Base-by-base conservation (phyloP, 2,113 vertebrate species). In the Himantopus leucocephalus region DNA sequence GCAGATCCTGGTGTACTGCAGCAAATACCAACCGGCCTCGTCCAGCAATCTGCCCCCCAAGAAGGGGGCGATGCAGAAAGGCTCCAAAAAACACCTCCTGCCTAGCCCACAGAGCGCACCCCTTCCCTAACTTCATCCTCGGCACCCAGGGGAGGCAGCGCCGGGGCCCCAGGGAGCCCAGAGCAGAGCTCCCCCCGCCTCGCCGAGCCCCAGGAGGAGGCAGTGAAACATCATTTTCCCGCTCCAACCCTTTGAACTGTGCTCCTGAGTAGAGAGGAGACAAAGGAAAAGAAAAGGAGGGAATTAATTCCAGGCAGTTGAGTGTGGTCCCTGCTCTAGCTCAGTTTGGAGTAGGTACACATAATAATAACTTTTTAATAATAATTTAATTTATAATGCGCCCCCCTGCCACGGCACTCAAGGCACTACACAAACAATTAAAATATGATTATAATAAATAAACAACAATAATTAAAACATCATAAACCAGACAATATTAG, bases 401-500 rank as follows among this genome's bases (percentile, higher is more conserved):
- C 82, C 95, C 97, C 90, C 96, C 95, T 90, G 75, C 96, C 92
- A 96, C 96, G 95, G 27, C 93, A 95, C 96, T 96, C 93, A 92
- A 94, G 80, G 92, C 84, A 39, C 75, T 88, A 79, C 95, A 84
- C 75, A 96, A 97, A 97, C 97, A 97, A 98, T 98, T 97, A 98
- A 97, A 97, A 96, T 96, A 98, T 93, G 90, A 97, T 97, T 92
- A 96, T 79, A 96, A 98, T 98, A 98, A 98, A 97, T 97, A 97
- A 97, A 94, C 94, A 97, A 85, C 96, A 97, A 97, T 98, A 98
- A 97, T 98, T 97, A 97, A 97, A 97, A 96, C 96, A 98, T 97
- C 95, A 97, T 98, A 98, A 98, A 97, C 78, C 93, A 96, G 95
- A 77, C 92, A 92, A 72, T 71, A 72, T 81, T 79, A 81, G 91